Conservation (phyloP, 2,113 vertebrate species). For the Lagenorhynchus albirostris region DNA sequence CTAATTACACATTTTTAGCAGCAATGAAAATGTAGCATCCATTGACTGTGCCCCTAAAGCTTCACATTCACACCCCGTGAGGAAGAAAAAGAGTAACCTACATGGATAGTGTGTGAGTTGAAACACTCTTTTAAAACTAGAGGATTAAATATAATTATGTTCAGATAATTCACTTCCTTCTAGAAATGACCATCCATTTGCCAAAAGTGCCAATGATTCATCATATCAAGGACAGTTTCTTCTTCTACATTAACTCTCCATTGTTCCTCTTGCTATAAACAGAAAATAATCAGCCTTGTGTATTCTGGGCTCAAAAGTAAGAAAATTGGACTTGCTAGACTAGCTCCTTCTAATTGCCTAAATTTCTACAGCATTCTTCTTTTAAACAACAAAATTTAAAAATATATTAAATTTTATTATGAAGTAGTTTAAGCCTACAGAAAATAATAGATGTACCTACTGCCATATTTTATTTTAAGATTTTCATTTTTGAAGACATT, state of each 20-base stretch:
- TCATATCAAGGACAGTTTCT: neutral
- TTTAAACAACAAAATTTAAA: neutral
- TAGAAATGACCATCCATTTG: slow-evolving; percentile 11
- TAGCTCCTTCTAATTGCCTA: neutral
- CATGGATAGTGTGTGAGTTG: neutral
- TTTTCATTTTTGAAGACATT: neutral
- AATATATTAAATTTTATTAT: neutral
- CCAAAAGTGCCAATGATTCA: neutral
- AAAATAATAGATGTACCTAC: neutral
- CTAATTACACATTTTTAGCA: neutral
- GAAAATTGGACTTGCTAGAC: neutral
- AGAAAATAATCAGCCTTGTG: neutral
- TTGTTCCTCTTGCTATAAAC: neutral
- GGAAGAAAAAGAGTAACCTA: neutral
- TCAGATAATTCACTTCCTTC: neutral
- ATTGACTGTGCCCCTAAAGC: neutral
- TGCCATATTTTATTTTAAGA: neutral
- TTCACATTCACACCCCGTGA: neutral
- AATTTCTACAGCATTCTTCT: neutral
- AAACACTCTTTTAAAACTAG: slow-evolving; percentile 8
- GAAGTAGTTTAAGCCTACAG: neutral
- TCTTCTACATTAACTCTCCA: neutral
- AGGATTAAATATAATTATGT: neutral
- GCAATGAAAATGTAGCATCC: neutral
- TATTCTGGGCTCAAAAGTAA: neutral